Percentiles rank a stretch among this genome's conserved stretches.
Evolutionary conservation across 2,888 invertebrate genomes (phyloP).

Genomic region (Sarcophaga rosellei): DNA sequence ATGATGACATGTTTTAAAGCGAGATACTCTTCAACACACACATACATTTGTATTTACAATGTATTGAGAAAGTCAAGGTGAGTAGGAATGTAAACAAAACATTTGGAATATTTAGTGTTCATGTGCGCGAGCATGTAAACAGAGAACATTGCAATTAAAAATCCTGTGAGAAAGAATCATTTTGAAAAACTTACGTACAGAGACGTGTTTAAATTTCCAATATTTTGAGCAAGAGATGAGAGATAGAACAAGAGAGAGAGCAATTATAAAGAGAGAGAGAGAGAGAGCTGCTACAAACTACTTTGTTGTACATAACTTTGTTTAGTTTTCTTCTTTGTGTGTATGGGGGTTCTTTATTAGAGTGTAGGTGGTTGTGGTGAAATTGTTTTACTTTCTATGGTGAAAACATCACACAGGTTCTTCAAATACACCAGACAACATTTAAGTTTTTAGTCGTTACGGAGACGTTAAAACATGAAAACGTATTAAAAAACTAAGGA

Average conservation of each 20-base stretch:
- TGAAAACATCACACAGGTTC: conserved; percentile 53
- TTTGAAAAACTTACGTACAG: background rate
- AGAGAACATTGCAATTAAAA: conserved; percentile 18
- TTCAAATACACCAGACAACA: conserved; percentile 32
- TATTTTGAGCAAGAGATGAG: conserved; percentile 5
- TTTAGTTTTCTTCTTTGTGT: background rate
- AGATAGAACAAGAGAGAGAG: background rate
- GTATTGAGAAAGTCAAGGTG: conserved; percentile 58
- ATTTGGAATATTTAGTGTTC: background rate
- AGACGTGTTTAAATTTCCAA: background rate
- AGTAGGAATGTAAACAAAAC: conserved; percentile 26
- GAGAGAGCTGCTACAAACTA: no score
- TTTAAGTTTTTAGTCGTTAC: conserved; percentile 54
- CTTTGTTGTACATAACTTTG: background rate
- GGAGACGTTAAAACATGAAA: conserved; percentile 57
- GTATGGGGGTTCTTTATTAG: conserved; percentile 4
- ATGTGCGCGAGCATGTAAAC: conserved; percentile 22
- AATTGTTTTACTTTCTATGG: conserved; percentile 50
- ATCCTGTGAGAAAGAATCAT: conserved; percentile 26
- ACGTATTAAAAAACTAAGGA: conserved; percentile 31
- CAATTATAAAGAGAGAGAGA: background rate
- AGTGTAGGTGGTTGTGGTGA: conserved; percentile 61
- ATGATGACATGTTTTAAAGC: conserved; percentile 25
- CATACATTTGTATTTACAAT: background rate
- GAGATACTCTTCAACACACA: background rate